phyloP scores from a whole-genome alignment of 2,888 invertebrate species.

The Chalcis sispes region DNA sequence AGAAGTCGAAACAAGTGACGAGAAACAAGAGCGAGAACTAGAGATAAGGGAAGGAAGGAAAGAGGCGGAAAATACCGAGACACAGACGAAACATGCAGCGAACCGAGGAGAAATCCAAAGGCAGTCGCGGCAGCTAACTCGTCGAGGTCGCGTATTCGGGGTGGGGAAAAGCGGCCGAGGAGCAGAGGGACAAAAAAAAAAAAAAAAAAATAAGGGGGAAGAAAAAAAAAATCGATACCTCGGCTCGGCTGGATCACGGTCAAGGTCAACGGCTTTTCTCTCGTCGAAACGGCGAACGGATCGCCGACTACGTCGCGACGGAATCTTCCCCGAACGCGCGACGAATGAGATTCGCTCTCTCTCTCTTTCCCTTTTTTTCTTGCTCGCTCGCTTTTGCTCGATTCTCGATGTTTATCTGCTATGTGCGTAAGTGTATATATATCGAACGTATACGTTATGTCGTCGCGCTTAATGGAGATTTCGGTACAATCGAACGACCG shows the following conservation, averaged over 20 bases:
- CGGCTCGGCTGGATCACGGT: slow-evolving; percentile 68
- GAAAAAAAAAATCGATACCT: slow-evolving; percentile 65
- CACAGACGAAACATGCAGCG: slow-evolving; percentile 16
- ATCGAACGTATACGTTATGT: too few relatives aligned
- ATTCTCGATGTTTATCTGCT: neutral
- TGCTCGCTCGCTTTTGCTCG: neutral
- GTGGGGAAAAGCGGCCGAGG: neutral
- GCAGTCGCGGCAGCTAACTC: neutral
- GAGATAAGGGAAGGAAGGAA: neutral
- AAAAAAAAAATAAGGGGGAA: slow-evolving; percentile 63
- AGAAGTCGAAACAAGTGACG: neutral
- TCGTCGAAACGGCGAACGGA: slow-evolving; percentile 24
- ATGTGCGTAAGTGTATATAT: too few relatives aligned
- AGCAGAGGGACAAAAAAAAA: slow-evolving; percentile 28
- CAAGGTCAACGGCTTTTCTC: slow-evolving; percentile 66
- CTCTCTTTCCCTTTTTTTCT: neutral
- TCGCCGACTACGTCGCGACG: neutral
- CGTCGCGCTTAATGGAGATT: too few relatives aligned
- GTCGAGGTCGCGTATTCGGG: slow-evolving; percentile 20
- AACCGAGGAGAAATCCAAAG: neutral
- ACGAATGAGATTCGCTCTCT: neutral
- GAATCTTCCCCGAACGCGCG: slow-evolving; percentile 15
- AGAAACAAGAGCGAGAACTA: neutral
- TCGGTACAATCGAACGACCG: too few relatives aligned
- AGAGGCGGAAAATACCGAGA: slow-evolving; percentile 15